These are phyloP conservation scores for Branchipolynoe longqiensis DNA, from an alignment of 2,888 invertebrate genomes.

Conservation along the genomic window DNA sequence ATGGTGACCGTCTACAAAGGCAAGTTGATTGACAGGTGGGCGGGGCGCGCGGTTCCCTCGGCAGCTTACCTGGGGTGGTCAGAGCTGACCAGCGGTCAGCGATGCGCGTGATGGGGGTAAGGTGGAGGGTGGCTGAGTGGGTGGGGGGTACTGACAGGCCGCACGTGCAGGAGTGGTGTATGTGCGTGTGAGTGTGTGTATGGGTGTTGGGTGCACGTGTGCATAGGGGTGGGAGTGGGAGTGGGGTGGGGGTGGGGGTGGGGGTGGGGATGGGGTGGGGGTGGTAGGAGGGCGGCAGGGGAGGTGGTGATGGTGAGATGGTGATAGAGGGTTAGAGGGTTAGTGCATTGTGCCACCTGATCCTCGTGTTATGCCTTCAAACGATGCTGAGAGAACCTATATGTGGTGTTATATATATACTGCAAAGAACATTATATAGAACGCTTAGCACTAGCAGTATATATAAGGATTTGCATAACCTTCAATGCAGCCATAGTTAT, in stretches of 20 bases:
- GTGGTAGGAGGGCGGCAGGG: neutral
- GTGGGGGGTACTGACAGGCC: neutral
- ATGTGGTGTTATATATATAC: too few species aligned
- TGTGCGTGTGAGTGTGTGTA: neutral
- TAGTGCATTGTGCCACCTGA: too few species aligned
- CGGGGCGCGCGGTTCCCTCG: neutral
- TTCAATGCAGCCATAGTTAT: too few species aligned
- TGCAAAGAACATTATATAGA: too few species aligned
- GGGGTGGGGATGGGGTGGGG: neutral
- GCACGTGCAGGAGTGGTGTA: neutral
- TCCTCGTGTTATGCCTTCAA: too few species aligned
- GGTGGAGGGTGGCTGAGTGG: neutral
- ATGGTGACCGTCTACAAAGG: slow-evolving; percentile 1
- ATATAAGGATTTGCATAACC: too few species aligned
- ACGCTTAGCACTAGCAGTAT: too few species aligned
- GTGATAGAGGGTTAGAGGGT: neutral
- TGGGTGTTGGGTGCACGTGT: neutral
- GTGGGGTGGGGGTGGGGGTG: neutral
- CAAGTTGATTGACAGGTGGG: slow-evolving; percentile 12
- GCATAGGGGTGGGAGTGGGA: neutral
- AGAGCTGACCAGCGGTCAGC: slow-evolving; percentile 17
- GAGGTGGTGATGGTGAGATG: neutral
- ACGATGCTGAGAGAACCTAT: too few species aligned
- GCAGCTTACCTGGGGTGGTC: neutral
- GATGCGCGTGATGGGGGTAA: neutral